Conservation (phyloP, 2,113 vertebrate species). For the Glaucomys volans region DNA sequence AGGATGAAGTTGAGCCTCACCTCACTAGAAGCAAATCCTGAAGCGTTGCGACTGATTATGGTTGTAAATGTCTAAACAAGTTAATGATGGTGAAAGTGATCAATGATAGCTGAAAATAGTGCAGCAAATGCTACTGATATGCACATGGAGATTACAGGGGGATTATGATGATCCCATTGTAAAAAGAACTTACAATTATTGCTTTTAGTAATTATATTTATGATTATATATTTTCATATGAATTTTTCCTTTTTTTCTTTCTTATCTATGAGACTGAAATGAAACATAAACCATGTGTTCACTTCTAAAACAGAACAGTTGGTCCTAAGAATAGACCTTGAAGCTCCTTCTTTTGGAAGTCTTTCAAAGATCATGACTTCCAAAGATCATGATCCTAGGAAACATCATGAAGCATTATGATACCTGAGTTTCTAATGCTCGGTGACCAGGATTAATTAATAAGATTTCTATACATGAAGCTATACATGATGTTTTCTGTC, state of each 20-base stretch:
- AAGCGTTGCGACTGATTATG: not conserved
- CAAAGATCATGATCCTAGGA: not conserved
- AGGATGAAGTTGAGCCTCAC: not conserved
- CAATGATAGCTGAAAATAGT: not conserved
- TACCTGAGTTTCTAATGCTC: not conserved
- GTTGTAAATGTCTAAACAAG: constrained; percentile 3
- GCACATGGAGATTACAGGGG: not conserved
- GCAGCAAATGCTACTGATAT: not conserved
- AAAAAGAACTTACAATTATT: constrained; percentile 25
- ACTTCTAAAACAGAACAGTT: constrained; percentile 4
- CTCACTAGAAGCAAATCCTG: not conserved
- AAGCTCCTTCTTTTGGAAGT: not conserved
- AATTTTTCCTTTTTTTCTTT: constrained; percentile 3
- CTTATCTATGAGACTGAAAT: not conserved
- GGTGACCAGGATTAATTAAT: not conserved
- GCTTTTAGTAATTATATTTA: not conserved
- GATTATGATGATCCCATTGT: not conserved
- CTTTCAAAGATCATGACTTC: not conserved
- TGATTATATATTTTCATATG: not conserved
- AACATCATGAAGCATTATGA: not conserved
- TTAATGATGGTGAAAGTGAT: not conserved
- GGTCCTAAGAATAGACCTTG: not conserved
- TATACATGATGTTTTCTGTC: not conserved
- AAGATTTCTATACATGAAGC: not conserved
- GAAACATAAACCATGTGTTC: not conserved